These are phyloP conservation scores for Lasioglossum figueresi DNA, from an alignment of 2,888 invertebrate genomes.

Conservation along the genomic window DNA sequence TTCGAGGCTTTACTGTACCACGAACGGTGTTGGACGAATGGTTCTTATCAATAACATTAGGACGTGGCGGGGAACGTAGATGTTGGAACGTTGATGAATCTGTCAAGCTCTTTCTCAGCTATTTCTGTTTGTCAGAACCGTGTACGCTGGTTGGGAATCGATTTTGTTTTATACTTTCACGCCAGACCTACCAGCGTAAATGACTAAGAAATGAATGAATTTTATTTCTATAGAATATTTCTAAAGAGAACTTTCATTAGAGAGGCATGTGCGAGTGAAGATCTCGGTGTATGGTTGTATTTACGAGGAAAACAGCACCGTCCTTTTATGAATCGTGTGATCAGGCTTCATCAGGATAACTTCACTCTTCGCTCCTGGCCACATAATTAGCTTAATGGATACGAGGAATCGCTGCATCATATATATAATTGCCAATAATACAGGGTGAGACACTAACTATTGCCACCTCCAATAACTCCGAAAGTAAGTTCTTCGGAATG, in stretches of 20 bases:
- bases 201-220: too few relatives aligned
- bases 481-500: too few relatives aligned
- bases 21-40: background rate
- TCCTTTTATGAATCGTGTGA: background rate
- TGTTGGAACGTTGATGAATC: background rate
- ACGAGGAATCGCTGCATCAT: background rate
- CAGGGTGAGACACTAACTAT: too few relatives aligned
- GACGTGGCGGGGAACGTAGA: background rate
- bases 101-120: background rate
- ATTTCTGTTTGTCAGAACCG: background rate
- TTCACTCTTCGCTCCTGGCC: background rate
- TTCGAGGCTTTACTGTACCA: background rate
- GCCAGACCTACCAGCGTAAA: background rate
- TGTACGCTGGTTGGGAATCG: background rate
- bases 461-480: too few relatives aligned
- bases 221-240: background rate
- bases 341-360: background rate
- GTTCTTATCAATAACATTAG: conserved; percentile 1
- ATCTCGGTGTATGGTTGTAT: background rate
- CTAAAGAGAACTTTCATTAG: background rate
- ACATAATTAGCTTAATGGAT: background rate
- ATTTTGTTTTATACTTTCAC: background rate
- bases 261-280: background rate
- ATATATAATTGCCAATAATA: too few relatives aligned
- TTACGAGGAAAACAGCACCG: background rate